Percentiles rank a stretch among this genome's conserved stretches.
Evolutionary conservation across 23 tunicate genomes (phyloP).

Genomic region (Halocynthia roretzi): DNA sequence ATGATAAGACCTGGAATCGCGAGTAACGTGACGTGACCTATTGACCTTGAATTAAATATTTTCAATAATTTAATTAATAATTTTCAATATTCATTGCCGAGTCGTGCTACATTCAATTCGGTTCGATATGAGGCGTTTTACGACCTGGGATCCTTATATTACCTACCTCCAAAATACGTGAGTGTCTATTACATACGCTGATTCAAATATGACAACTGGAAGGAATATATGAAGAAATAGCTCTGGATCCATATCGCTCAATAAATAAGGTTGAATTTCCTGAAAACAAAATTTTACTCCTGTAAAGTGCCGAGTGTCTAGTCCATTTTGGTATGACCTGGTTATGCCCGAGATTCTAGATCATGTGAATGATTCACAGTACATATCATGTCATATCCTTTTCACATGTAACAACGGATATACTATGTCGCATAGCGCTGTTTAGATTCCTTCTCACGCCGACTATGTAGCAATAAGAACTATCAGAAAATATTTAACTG

Average conservation of each 20-base stretch:
- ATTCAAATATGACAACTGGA: conserved; percentile 90
- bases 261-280: conserved; percentile 53
- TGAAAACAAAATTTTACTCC: neutral
- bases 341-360: neutral
- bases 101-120: neutral
- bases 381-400: too few relatives aligned
- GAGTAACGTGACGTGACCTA: conserved; percentile 71
- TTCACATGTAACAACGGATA: too few relatives aligned
- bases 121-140: neutral
- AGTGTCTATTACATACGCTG: conserved; percentile 80
- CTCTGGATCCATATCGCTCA: conserved; percentile 72
- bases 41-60: conserved; percentile 35
- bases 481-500: too few relatives aligned
- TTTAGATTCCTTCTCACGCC: too few relatives aligned
- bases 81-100: neutral
- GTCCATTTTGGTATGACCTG: neutral
- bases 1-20: conserved; percentile 66
- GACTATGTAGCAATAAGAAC: too few relatives aligned
- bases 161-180: conserved; percentile 85
- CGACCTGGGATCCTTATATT: neutral
- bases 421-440: too few relatives aligned
- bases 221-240: conserved; percentile 75
- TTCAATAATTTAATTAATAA: neutral
- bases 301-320: neutral
- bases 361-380: neutral